Evolutionary conservation across 2,888 invertebrate genomes (phyloP), one percentile per base, ranked within the genome.

Genomic region (Unio delphinus): DNA sequence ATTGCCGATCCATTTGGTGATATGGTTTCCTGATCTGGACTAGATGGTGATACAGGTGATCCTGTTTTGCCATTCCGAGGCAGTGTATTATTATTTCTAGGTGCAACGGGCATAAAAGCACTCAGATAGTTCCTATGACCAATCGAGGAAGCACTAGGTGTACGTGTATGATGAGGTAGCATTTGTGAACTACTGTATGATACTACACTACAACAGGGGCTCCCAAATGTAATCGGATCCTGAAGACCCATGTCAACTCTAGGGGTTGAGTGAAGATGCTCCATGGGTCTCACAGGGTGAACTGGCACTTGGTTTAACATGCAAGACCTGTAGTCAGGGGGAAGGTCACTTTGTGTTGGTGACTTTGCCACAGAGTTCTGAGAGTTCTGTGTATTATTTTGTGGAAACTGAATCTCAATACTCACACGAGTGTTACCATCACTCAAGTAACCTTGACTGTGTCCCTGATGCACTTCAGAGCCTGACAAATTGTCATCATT

Each of bases 341-440:
- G 77, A 11, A 68, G 60, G 11, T 63, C 56, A 1, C 62, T 66
- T 7, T 67, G 68, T 15, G 65, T 67, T 2, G 75, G 70, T 20
- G 75, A 73, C n/a, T 67, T 66, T 45, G 73, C 70, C 60, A 66
- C 64, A 0, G 68, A 64, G 28, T 63, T 67, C n/a, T 73, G 70
- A 6, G 76, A 68, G 54, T 72, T 71, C 18, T 73, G 57, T 5
- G 70, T n/a, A 60, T 76, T 79, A 55, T 79, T 82, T 34, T 79
- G 73, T 73, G 83, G 84, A 28, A 86, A 80, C 71, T 87, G 83
- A 65, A 85, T 83, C 68, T 88, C 87, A 68, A 86, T 83, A 68
- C 84, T 84, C 30, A 85, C 73, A 69, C 83, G 84, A 4, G 83
- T 82, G 58, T 74, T 79, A 26, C 77, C 68, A 63, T 77, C 77